Evolutionary conservation across 2,113 vertebrate species (phyloP).

Genomic region (Puntigrus tetrazona): DNA sequence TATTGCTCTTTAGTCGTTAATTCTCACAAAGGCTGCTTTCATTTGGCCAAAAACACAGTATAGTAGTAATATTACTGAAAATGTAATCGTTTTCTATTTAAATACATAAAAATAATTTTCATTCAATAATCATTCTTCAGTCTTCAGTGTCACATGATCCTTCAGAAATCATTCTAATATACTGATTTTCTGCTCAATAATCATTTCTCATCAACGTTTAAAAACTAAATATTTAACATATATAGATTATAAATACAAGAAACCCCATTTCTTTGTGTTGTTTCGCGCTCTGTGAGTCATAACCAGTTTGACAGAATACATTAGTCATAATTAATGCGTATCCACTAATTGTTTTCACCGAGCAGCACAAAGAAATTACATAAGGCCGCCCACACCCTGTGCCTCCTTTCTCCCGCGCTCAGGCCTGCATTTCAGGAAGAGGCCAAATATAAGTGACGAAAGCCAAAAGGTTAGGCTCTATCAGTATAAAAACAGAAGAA

Average conservation of each 20-base stretch:
- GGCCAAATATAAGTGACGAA: constrained; percentile 52
- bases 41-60: neutral
- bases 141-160: neutral
- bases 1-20: no score
- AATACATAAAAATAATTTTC: no score
- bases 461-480: constrained; percentile 36
- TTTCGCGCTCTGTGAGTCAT: neutral
- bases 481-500: constrained; percentile 54
- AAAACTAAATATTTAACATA: no score
- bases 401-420: constrained; percentile 27
- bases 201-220: neutral
- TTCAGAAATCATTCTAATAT: neutral
- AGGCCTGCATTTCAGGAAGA: constrained; percentile 55
- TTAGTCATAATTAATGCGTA: constrained; percentile 54
- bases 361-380: constrained; percentile 65
- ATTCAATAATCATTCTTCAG: neutral
- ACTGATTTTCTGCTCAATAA: neutral
- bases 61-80: neutral
- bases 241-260: no score
- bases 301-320: constrained; percentile 52
- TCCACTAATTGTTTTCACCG: constrained; percentile 63
- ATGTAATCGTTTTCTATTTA: neutral
- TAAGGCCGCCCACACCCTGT: constrained; percentile 39
- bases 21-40: neutral
- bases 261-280: neutral